These are phyloP conservation scores for Lytechinus variegatus DNA, from an alignment of 35 echinoderm and acorn worm genomes.

Conservation along the genomic window DNA sequence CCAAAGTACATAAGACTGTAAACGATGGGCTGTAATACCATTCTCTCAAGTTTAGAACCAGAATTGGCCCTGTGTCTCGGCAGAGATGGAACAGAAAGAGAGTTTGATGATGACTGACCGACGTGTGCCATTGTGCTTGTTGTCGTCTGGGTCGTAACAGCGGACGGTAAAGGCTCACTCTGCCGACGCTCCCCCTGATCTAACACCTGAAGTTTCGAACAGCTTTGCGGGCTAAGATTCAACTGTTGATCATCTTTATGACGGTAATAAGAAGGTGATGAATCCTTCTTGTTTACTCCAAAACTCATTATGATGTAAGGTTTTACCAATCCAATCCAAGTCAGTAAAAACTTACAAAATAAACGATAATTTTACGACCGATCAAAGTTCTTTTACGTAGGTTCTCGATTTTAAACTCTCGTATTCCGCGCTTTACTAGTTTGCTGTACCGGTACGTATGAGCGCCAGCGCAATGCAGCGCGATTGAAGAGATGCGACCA, in stretches of 20 bases:
- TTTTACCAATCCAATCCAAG: background rate
- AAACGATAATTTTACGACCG: background rate
- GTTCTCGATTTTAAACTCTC: no score
- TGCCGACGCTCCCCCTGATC: background rate
- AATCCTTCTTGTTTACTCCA: background rate
- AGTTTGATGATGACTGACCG: slow-evolving; percentile 13
- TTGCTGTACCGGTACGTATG: no score
- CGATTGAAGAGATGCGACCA: no score
- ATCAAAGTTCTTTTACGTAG: background rate
- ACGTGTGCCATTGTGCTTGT: background rate
- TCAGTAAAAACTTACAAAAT: background rate
- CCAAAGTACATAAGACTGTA: slow-evolving; percentile 66
- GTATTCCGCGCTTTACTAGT: no score
- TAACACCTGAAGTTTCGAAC: background rate
- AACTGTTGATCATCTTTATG: background rate
- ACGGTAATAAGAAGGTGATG: background rate
- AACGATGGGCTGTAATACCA: background rate
- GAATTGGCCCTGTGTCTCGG: background rate
- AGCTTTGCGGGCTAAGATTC: background rate
- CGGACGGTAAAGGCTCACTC: background rate
- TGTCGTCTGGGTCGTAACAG: background rate
- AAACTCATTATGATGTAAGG: background rate
- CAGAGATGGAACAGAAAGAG: background rate
- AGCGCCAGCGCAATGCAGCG: no score
- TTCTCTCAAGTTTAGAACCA: background rate